These are phyloP conservation scores for Drosophila yakuba DNA, from an alignment of 1,140 invertebrate species.

Conservation along the genomic window DNA sequence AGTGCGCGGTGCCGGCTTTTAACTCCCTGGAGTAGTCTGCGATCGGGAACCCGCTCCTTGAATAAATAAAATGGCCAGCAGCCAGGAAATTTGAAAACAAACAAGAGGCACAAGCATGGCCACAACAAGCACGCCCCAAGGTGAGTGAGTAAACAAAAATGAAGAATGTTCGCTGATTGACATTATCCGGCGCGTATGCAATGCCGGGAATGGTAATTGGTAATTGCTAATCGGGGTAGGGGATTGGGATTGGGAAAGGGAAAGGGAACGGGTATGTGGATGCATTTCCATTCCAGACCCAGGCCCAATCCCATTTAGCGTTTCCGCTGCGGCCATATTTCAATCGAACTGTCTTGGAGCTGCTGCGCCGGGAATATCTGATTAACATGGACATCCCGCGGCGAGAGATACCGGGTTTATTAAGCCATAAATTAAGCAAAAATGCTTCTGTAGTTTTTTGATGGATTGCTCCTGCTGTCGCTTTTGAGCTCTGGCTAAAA, in stretches of 20 bases:
- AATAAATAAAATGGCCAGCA: conserved; percentile 64
- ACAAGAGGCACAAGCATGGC: conserved; percentile 27
- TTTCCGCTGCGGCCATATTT: conserved; percentile 77
- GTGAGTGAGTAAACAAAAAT: conserved; percentile 77
- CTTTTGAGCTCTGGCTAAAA: conserved; percentile 3
- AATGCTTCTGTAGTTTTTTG: conserved; percentile 44
- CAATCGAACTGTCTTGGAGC: conserved; percentile 27
- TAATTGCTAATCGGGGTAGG: conserved; percentile 14
- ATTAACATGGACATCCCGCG: conserved; percentile 24
- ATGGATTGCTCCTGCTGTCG: conserved; percentile 33
- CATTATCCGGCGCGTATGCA: conserved; percentile 65
- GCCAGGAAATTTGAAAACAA: conserved; percentile 60
- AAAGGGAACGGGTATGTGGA: background rate
- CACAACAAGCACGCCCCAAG: conserved; percentile 12
- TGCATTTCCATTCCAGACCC: conserved; percentile 30
- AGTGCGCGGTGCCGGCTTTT: conserved; percentile 31
- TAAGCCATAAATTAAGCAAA: conserved; percentile 43
- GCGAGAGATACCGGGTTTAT: conserved; percentile 28
- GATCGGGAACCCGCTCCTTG: conserved; percentile 16
- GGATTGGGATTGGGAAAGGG: background rate
- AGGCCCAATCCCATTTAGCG: conserved; percentile 54
- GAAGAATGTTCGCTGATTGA: conserved; percentile 80
- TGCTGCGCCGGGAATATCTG: conserved; percentile 27
- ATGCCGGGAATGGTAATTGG: conserved; percentile 17
- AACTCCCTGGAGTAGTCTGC: conserved; percentile 6